These are phyloP conservation scores for Tridacna crocea DNA, from an alignment of 2,888 invertebrate species.

Conservation along the genomic window DNA sequence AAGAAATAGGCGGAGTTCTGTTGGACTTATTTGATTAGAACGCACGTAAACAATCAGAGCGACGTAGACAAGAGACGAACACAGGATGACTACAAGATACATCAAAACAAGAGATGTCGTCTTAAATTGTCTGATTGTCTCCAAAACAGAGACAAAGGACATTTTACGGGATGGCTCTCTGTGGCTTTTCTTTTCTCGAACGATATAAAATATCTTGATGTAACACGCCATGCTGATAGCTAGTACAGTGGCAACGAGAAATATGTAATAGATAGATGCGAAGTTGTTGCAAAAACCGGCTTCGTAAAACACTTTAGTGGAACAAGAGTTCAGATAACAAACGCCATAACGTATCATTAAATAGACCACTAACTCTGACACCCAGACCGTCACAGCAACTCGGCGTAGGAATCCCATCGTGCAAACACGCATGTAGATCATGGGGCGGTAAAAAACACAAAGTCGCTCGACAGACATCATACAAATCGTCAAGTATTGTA, in stretches of 20 bases:
- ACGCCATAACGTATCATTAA: constrained; percentile 18
- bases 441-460: constrained; percentile 21
- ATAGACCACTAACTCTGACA: background rate
- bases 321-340: constrained; percentile 15
- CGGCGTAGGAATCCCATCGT: background rate
- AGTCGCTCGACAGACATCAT: constrained; percentile 30
- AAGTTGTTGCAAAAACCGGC: constrained; percentile 30
- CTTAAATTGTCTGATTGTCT: constrained; percentile 10
- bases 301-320: constrained; percentile 12
- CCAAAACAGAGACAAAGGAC: background rate
- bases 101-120: constrained; percentile 28
- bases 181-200: background rate
- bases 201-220: constrained; percentile 15
- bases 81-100: background rate
- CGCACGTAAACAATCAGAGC: background rate
- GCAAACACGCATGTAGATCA: constrained; percentile 20
- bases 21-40: background rate
- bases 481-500: constrained; percentile 3
- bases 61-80: constrained; percentile 6
- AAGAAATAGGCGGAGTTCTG: background rate
- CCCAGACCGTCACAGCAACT: constrained; percentile 7
- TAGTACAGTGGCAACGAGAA: background rate
- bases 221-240: background rate
- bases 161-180: background rate
- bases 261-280: background rate